Conservation (phyloP, 2,888 invertebrate genomes). For the Clitarchus hookeri region DNA sequence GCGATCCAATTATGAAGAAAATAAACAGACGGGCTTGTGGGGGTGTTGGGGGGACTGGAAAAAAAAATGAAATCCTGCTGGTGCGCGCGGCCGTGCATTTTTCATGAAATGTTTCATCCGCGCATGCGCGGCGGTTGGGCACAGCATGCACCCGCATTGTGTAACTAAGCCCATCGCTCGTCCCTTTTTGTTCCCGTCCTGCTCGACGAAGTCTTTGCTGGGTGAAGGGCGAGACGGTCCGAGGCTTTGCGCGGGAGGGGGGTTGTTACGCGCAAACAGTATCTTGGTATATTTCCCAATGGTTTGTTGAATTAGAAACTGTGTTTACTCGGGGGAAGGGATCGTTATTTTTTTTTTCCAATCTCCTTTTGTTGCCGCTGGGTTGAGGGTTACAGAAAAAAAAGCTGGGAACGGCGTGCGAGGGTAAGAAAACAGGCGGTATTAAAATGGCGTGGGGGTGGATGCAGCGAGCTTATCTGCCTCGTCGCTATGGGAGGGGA, state of each 20-base stretch:
- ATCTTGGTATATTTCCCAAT: not conserved
- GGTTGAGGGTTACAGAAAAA: not conserved
- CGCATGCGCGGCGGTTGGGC: not conserved
- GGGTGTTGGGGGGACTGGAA: not conserved
- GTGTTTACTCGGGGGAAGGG: not conserved
- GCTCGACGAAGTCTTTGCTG: not conserved
- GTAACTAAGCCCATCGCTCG: slow-evolving; percentile 6
- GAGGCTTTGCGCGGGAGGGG: not conserved
- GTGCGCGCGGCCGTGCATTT: slow-evolving; percentile 31
- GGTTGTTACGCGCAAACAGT: not conserved
- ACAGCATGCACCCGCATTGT: not conserved
- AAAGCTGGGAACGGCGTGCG: not conserved
- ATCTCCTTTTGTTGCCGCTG: not conserved
- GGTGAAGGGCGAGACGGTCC: not conserved
- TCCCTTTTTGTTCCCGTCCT: not conserved
- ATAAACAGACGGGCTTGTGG: slow-evolving; percentile 42
- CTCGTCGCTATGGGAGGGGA: not conserved
- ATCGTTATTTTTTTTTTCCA: not conserved
- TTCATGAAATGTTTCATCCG: slow-evolving; percentile 25
- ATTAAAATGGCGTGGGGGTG: not conserved
- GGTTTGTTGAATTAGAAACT: slow-evolving; percentile 4
- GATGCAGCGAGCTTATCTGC: not conserved
- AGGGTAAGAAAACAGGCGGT: not conserved
- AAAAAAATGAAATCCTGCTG: slow-evolving; percentile 40
- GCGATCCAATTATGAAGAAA: slow-evolving; percentile 46